Evolutionary conservation across 2,797 vertebrate species (phyloP).

Genomic region (Sorex maritimensis): DNA sequence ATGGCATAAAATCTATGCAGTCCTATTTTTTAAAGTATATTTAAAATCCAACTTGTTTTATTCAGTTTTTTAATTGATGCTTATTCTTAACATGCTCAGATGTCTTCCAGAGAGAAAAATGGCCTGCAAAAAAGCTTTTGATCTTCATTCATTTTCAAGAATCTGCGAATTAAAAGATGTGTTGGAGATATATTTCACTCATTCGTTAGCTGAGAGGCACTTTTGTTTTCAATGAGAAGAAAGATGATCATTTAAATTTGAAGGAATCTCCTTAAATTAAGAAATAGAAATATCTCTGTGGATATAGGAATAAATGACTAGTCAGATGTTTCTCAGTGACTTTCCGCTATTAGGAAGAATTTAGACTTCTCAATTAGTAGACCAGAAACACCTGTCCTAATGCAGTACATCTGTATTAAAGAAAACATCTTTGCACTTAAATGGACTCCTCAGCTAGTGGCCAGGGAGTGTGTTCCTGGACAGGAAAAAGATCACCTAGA

Average conservation of each 20-base stretch:
- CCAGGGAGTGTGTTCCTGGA: background rate
- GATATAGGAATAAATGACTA: slow-evolving; percentile 42
- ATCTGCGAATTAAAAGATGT: slow-evolving; percentile 77
- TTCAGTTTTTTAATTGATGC: slow-evolving; percentile 77
- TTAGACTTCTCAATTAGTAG: slow-evolving; percentile 52
- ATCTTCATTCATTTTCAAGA: slow-evolving; percentile 80
- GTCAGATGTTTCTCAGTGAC: slow-evolving; percentile 34
- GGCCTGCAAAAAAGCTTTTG: slow-evolving; percentile 67
- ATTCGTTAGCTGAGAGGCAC: slow-evolving; percentile 74
- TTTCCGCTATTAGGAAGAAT: background rate
- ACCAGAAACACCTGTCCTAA: background rate
- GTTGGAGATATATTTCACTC: slow-evolving; percentile 73
- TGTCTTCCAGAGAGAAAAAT: slow-evolving; percentile 76
- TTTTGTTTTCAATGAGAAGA: slow-evolving; percentile 76
- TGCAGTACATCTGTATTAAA: background rate
- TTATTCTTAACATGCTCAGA: slow-evolving; percentile 72
- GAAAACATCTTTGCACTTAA: background rate
- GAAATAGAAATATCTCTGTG: slow-evolving; percentile 36
- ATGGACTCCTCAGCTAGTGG: background rate
- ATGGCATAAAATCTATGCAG: slow-evolving; percentile 55
- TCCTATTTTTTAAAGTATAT: slow-evolving; percentile 67
- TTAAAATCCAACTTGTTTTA: slow-evolving; percentile 76
- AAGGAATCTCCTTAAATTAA: slow-evolving; percentile 62
- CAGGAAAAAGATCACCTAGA: background rate
- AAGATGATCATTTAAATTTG: slow-evolving; percentile 63